phyloP scores from a whole-genome alignment of 2,797 vertebrate genomes.

The Miichthys miiuy region DNA sequence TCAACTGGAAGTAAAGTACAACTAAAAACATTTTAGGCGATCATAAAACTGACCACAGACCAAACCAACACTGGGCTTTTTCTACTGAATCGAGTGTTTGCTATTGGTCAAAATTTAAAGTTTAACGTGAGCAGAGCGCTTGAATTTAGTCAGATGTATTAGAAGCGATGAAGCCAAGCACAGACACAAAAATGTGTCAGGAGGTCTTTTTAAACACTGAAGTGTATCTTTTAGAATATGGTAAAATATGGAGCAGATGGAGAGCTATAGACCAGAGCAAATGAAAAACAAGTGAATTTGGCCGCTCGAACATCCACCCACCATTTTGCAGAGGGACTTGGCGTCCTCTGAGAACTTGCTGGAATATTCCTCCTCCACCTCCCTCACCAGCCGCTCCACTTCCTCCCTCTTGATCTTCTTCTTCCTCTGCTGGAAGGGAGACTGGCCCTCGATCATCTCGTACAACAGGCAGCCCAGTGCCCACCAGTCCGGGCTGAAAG shows the following conservation, averaged over 20 bases:
- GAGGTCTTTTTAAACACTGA: background rate
- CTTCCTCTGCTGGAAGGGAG: constrained; percentile 97
- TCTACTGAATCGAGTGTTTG: too few relatives aligned
- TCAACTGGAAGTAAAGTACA: too few relatives aligned
- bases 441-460: constrained; percentile 99
- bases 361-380: constrained; percentile 94
- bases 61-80: too few relatives aligned
- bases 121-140: too few relatives aligned
- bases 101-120: too few relatives aligned
- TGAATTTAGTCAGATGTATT: too few relatives aligned
- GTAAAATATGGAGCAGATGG: constrained; percentile 17
- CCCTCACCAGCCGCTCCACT: constrained; percentile 94
- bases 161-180: background rate
- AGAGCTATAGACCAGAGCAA: background rate
- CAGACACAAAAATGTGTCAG: too few relatives aligned
- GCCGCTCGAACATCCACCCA: constrained; percentile 62
- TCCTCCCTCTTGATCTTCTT: constrained; percentile 98
- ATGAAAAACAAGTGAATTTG: background rate
- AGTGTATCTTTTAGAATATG: background rate
- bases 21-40: too few relatives aligned
- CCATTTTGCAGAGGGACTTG: constrained; percentile 92
- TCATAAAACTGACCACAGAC: too few relatives aligned
- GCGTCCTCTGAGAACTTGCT: constrained; percentile 91
- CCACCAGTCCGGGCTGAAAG: constrained; percentile 98
- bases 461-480: constrained; percentile 96